Conservation (phyloP, 1,140 invertebrate species). For the Eupeodes corollae region DNA sequence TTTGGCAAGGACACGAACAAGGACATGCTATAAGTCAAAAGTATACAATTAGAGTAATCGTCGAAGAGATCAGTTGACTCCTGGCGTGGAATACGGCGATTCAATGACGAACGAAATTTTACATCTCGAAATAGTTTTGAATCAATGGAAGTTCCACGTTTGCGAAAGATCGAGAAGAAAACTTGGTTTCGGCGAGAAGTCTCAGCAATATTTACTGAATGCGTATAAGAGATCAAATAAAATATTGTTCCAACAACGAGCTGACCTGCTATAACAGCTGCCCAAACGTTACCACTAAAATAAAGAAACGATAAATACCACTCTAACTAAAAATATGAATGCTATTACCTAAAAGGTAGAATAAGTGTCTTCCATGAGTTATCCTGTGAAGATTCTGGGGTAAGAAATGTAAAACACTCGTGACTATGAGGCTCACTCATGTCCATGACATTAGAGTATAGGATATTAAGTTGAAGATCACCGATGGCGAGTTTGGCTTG, state of each 20-base stretch:
- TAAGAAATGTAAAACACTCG: slow-evolving; percentile 71
- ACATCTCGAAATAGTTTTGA: slow-evolving; percentile 7
- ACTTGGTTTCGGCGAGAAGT: not conserved
- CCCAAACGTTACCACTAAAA: slow-evolving; percentile 26
- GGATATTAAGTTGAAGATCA: slow-evolving; percentile 60
- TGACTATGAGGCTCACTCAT: slow-evolving; percentile 66
- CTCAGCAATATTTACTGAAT: slow-evolving; percentile 8
- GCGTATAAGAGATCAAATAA: slow-evolving; percentile 24
- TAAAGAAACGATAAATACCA: not conserved
- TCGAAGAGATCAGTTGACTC: slow-evolving; percentile 47
- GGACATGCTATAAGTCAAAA: slow-evolving; percentile 70
- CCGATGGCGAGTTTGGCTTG: slow-evolving; percentile 63
- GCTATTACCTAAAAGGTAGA: slow-evolving; percentile 57
- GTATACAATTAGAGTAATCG: slow-evolving; percentile 54
- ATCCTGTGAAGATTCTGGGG: slow-evolving; percentile 62
- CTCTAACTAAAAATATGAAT: not conserved
- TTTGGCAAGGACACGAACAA: slow-evolving; percentile 62
- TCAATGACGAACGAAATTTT: slow-evolving; percentile 18
- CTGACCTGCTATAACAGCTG: slow-evolving; percentile 16
- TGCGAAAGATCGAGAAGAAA: not conserved
- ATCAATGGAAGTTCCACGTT: not conserved
- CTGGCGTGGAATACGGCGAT: not conserved
- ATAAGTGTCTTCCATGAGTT: slow-evolving; percentile 75
- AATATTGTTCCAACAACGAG: slow-evolving; percentile 27
- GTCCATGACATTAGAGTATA: slow-evolving; percentile 57